These are phyloP conservation scores for Anagrus nilaparvatae DNA, from an alignment of 1,140 invertebrate genomes.

Conservation along the genomic window DNA sequence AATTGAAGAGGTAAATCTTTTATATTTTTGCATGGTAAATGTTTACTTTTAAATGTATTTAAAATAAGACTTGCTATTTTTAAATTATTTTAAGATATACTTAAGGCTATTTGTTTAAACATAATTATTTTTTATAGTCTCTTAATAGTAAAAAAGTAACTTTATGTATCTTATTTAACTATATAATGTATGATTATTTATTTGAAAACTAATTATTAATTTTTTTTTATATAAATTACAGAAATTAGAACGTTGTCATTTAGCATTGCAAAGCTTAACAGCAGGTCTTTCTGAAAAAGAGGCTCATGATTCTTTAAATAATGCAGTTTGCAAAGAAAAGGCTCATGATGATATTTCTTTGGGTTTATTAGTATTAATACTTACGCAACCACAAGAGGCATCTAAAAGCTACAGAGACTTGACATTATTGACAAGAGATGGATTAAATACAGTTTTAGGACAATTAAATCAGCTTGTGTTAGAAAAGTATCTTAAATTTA, in stretches of 20 bases:
- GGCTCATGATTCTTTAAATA: constrained; percentile 81
- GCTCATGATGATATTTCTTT: constrained; percentile 86
- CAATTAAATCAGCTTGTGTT: constrained; percentile 75
- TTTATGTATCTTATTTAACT: not conserved
- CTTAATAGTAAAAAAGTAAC: not conserved
- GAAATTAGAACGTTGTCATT: constrained; percentile 81
- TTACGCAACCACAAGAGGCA: constrained; percentile 77
- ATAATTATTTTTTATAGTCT: not conserved
- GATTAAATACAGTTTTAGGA: constrained; percentile 66
- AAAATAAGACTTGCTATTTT: too few relatives aligned
- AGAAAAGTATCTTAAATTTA: constrained; percentile 81
- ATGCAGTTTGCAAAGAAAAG: constrained; percentile 77
- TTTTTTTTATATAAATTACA: constrained; percentile 51
- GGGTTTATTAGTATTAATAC: constrained; percentile 78
- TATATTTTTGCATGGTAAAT: not conserved
- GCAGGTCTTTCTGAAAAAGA: constrained; percentile 85
- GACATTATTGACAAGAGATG: constrained; percentile 80
- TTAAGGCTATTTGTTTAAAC: too few relatives aligned
- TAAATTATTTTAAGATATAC: too few relatives aligned
- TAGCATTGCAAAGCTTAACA: constrained; percentile 62
- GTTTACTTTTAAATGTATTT: not conserved
- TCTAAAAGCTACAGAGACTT: constrained; percentile 85
- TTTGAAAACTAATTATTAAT: not conserved
- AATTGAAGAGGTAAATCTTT: not conserved
- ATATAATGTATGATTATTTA: not conserved